Evolutionary conservation across 1,140 invertebrate species (phyloP), one percentile per base, ranked within the genome.

Genomic region (Doryteuthis pealeii): DNA sequence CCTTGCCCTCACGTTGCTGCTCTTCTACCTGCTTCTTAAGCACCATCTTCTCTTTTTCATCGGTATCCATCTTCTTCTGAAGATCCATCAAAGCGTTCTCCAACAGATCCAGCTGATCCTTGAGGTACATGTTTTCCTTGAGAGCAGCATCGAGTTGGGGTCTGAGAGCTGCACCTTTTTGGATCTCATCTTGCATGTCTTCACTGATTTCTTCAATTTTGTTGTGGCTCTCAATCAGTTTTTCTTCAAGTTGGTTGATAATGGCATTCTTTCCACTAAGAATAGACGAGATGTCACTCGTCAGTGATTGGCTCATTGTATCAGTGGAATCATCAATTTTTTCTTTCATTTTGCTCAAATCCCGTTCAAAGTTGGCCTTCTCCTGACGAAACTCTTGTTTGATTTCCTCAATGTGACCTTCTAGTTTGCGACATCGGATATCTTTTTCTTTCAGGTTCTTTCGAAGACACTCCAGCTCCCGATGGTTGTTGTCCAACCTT

Each of bases 171-270:
- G 79, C 72, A 73, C 80, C 82, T 76, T 84, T 80, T 15, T 79
- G 75, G 40, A 84, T 75, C 73, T 84, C 80, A 67, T 77, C 72
- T 70, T 84, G 80, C n/a, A 82, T 71, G 68, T 86, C 83, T 14
- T 87, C 84, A 33, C 74, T 79, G 62, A 86, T 28, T 33, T 85
- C 83, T 54, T 79, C 77, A 22, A 86, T 78, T 76, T 82, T 85
- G 71, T 79, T 83, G 71, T 86, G 83, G 76, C 76, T 79, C 75
- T 87, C 86, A 71, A 84, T 84, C 40, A 86, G 58, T 78, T 84
- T 85, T 69, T 86, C 84, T 67, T 87, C 84, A 32, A 86, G 75
- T 71, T 87, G 83, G 1, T 82, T 74, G 68, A 86, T 85, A 18
- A 82, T 83, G 40, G 83, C 84, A 79, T 86, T 81, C 35, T 85